These are phyloP conservation scores for Cercopithecus hamlyni DNA, from an alignment of 2,797 vertebrate genomes.

Conservation along the genomic window DNA sequence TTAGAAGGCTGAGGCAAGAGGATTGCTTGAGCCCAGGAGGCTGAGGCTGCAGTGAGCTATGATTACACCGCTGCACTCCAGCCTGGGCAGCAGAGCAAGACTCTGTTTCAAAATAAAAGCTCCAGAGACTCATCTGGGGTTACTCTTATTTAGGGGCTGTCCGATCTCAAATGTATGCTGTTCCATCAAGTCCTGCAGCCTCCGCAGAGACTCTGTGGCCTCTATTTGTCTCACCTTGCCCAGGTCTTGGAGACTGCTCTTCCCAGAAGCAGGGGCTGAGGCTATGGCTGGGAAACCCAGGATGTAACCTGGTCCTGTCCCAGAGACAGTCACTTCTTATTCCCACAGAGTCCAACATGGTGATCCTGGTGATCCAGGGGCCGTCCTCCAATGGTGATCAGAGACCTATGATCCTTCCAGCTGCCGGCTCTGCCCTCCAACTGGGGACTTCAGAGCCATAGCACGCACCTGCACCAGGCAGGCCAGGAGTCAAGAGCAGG, in stretches of 20 bases:
- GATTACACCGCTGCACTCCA: neutral
- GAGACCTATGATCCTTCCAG: neutral
- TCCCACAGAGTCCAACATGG: neutral
- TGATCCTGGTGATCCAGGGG: neutral
- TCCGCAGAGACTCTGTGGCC: rapidly evolving
- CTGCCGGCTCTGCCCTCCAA: neutral
- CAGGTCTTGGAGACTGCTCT: neutral
- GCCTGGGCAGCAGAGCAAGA: neutral
- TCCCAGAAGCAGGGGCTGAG: neutral
- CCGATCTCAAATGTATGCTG: neutral
- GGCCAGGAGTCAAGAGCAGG: neutral
- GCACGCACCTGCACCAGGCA: neutral
- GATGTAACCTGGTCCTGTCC: neutral
- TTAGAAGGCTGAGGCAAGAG: neutral
- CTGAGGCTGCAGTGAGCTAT: neutral
- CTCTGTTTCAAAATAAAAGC: neutral
- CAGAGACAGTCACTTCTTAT: neutral
- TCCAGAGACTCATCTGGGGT: neutral
- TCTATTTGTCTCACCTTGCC: neutral
- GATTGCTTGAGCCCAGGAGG: neutral
- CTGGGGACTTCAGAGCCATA: rapidly evolving
- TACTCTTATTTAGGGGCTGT: neutral
- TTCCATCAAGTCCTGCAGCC: neutral
- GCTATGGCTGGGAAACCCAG: neutral
- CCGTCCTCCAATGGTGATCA: neutral